Conservation (phyloP, 2,113 vertebrate genomes). For the Todiramphus saurophagus region DNA sequence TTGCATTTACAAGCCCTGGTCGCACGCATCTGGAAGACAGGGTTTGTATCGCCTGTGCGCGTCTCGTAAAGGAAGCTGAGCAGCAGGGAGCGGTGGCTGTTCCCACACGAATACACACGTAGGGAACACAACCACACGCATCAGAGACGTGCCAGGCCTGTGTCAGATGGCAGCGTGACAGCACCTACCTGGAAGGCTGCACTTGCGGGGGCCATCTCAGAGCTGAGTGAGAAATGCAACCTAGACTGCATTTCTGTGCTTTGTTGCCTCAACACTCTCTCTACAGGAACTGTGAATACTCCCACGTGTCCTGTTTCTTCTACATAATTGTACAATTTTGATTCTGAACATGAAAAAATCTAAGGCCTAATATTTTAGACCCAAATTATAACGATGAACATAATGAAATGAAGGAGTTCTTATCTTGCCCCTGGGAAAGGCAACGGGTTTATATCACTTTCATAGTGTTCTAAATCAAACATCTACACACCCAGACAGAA, state of each 20-base stretch:
- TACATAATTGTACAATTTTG: not conserved
- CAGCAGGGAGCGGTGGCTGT: not conserved
- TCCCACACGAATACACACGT: not conserved
- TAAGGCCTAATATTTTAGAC: not conserved
- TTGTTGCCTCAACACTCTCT: not conserved
- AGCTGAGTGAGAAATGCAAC: rapidly evolving
- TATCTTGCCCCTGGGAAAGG: not conserved
- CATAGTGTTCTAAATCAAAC: not conserved
- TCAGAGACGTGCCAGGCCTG: rapidly evolving
- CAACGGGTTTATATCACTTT: not conserved
- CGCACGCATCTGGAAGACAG: rapidly evolving
- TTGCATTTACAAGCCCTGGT: not conserved
- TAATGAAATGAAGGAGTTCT: not conserved
- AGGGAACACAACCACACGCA: not conserved
- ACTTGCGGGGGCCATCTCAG: rapidly evolving
- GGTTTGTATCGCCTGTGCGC: rapidly evolving
- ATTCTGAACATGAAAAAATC: not conserved
- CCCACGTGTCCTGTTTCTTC: rapidly evolving
- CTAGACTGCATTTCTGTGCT: rapidly evolving
- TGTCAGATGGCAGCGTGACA: not conserved
- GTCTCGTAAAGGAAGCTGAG: not conserved
- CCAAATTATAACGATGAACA: rapidly evolving
- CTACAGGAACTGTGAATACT: not conserved
- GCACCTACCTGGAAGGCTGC: not conserved
- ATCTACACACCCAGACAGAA: rapidly evolving